phyloP scores from a whole-genome alignment of 2,888 invertebrate species.

The Galeruca laticollis region DNA sequence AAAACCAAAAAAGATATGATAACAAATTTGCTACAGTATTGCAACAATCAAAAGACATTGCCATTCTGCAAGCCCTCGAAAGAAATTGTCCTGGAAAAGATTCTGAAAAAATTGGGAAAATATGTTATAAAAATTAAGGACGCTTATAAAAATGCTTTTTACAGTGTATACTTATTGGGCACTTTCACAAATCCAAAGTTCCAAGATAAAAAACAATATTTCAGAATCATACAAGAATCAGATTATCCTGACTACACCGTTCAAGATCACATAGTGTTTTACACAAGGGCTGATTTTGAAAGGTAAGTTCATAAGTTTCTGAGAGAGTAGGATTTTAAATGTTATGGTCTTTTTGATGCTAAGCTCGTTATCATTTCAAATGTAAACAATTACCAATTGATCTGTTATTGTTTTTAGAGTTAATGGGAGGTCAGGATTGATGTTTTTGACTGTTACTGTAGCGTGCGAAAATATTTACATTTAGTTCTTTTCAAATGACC shows the following conservation, averaged over 20 bases:
- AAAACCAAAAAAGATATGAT: constrained; percentile 52
- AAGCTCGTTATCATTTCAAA: no score
- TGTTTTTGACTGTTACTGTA: no score
- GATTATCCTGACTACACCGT: constrained; percentile 52
- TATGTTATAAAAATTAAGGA: constrained; percentile 55
- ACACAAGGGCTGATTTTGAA: constrained; percentile 53
- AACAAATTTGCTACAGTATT: constrained; percentile 48
- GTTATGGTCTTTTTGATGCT: not conserved
- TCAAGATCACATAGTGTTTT: constrained; percentile 54
- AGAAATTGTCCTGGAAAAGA: constrained; percentile 53
- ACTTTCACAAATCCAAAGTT: constrained; percentile 56
- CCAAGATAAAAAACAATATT: constrained; percentile 51
- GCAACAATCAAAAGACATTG: constrained; percentile 55
- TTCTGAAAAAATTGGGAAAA: constrained; percentile 54
- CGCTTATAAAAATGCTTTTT: constrained; percentile 49
- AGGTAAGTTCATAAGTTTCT: constrained; percentile 46
- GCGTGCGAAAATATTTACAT: no score
- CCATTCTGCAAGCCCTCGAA: constrained; percentile 51
- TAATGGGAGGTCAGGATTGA: no score
- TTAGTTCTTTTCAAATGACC: no score
- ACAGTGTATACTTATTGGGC: constrained; percentile 55
- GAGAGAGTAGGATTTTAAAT: constrained; percentile 13
- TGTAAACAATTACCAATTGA: no score
- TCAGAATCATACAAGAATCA: constrained; percentile 48
- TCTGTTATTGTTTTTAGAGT: no score